phyloP scores from a whole-genome alignment of 1,140 invertebrate species.

The Drosophila equinoxialis region DNA sequence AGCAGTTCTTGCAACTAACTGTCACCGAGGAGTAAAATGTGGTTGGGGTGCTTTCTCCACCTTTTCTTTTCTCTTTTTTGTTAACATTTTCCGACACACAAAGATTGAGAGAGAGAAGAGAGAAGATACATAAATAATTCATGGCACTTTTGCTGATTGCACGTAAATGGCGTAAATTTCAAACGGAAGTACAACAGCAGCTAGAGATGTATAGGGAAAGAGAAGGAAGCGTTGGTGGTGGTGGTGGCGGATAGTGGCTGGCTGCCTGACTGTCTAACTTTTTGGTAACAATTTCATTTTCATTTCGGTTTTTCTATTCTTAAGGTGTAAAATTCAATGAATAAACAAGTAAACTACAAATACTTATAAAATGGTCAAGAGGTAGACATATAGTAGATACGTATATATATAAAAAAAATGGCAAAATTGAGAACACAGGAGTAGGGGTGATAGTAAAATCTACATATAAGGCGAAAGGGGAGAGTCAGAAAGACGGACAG shows the following conservation, averaged over 20 bases:
- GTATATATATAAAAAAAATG: constrained; percentile 24
- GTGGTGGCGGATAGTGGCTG: background rate
- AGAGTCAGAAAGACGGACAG: background rate
- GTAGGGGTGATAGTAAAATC: no score
- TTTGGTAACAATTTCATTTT: constrained; percentile 27
- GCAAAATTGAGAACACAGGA: constrained; percentile 21
- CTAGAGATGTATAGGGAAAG: constrained; percentile 6
- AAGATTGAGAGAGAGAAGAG: background rate
- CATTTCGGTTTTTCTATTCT: constrained; percentile 45
- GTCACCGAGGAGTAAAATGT: background rate
- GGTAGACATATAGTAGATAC: constrained; percentile 24
- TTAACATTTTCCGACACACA: background rate
- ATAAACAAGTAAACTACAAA: constrained; percentile 70
- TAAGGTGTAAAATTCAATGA: constrained; percentile 59
- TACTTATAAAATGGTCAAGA: constrained; percentile 68
- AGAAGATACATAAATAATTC: constrained; percentile 63
- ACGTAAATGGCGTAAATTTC: constrained; percentile 76
- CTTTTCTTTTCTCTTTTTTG: background rate
- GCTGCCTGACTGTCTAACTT: constrained; percentile 22
- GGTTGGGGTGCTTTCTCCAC: background rate
- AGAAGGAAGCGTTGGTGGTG: background rate
- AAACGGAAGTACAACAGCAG: constrained; percentile 56
- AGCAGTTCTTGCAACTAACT: background rate
- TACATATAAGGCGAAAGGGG: background rate
- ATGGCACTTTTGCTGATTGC: constrained; percentile 78